These are phyloP conservation scores for Epinephelus lanceolatus DNA, from an alignment of 2,113 vertebrate genomes.

Conservation along the genomic window DNA sequence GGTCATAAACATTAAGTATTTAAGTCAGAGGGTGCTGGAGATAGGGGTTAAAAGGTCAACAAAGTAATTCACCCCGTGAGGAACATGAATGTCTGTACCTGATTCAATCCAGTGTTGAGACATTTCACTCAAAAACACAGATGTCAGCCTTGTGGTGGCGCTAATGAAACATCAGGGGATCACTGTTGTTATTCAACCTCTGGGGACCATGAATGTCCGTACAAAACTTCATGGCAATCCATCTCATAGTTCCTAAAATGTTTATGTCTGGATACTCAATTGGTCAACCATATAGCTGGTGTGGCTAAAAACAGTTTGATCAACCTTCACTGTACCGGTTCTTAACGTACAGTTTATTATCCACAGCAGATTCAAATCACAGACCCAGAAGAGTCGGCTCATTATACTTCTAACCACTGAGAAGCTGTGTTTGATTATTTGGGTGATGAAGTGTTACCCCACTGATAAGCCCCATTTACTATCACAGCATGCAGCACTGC, in stretches of 20 bases:
- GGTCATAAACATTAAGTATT: no score
- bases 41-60: background rate
- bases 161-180: background rate
- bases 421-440: slow-evolving; percentile 51
- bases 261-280: background rate
- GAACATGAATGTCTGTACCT: background rate
- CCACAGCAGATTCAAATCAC: slow-evolving; percentile 35
- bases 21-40: background rate
- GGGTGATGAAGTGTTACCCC: slow-evolving; percentile 41
- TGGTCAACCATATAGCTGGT: background rate
- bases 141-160: background rate
- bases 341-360: background rate
- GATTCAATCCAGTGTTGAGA: no score
- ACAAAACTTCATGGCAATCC: background rate
- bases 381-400: slow-evolving; percentile 19
- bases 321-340: background rate
- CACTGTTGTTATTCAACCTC: background rate
- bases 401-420: slow-evolving; percentile 30
- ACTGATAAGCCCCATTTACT: slow-evolving; percentile 46
- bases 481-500: slow-evolving; percentile 34
- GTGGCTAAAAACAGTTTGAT: background rate
- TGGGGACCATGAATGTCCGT: background rate
- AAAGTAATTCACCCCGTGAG: background rate
- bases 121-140: background rate
- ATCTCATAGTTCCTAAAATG: background rate